A percentile compares a stretch with the other conserved stretches of the same genome.
Evolutionary conservation across 2,113 vertebrate genomes (phyloP).

Genomic region (Passerina amoena): DNA sequence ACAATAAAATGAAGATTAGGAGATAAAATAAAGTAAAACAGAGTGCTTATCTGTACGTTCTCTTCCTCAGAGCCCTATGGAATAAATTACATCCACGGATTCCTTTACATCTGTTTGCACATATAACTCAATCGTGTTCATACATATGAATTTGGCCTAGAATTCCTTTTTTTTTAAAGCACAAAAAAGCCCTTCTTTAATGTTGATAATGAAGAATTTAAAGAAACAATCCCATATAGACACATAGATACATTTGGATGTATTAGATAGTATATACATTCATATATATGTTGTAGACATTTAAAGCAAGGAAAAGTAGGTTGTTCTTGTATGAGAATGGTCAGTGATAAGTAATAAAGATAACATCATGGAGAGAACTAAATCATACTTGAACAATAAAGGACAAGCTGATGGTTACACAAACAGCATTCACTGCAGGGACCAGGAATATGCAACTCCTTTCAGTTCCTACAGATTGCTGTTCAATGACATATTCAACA

Average conservation of each 20-base stretch:
- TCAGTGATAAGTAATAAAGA: not conserved
- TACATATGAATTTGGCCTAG: not conserved
- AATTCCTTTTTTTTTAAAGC: not conserved
- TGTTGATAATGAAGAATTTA: not conserved
- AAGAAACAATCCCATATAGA: not conserved
- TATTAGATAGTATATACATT: not conserved
- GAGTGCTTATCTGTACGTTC: not conserved
- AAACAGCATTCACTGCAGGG: not conserved
- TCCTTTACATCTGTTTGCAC: not conserved
- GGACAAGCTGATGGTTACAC: not conserved
- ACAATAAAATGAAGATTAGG: not conserved
- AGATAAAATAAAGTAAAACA: not conserved
- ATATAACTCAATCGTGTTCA: not conserved
- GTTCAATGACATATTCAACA: not conserved
- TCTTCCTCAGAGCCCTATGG: not conserved
- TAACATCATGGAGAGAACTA: not conserved
- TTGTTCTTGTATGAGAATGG: not conserved
- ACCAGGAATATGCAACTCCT: not conserved
- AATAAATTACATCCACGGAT: not conserved
- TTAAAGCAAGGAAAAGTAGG: not conserved
- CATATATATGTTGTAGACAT: rapidly evolving
- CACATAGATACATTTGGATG: not conserved
- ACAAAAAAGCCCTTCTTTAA: not conserved
- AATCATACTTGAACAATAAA: not conserved
- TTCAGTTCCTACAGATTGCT: not conserved